Conservation (phyloP, 2,888 invertebrate species). For the Eutolmus rufibarbis region DNA sequence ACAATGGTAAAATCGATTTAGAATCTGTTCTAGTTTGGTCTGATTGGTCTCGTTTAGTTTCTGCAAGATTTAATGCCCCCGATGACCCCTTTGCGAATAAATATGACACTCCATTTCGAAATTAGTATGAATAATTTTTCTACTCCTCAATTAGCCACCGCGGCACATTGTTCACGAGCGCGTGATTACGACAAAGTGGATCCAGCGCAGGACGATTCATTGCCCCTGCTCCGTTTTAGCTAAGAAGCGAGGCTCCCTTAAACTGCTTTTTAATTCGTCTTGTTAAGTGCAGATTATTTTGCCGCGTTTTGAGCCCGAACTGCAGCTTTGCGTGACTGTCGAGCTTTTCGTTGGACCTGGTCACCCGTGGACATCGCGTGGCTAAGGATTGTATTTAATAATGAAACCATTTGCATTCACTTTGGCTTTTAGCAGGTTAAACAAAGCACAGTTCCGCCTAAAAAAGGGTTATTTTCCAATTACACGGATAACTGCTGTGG, state of each 20-base stretch:
- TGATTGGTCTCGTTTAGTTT: no score
- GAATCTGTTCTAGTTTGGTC: no score
- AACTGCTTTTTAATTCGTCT: neutral
- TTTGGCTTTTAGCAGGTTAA: neutral
- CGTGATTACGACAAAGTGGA: neutral
- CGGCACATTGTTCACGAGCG: neutral
- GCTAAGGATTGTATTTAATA: neutral
- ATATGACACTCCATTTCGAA: neutral
- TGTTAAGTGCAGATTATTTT: neutral
- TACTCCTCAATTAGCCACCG: neutral
- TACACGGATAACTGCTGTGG: neutral
- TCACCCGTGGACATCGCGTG: neutral
- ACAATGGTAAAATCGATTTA: no score
- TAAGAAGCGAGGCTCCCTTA: neutral
- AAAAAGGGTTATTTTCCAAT: neutral
- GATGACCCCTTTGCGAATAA: neutral
- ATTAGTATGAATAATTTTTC: neutral
- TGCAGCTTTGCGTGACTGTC: constrained; percentile 7
- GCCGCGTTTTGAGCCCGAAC: neutral
- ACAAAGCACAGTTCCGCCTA: neutral
- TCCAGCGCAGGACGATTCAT: neutral
- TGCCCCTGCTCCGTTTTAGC: neutral
- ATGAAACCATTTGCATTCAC: constrained; percentile 1
- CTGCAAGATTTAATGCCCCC: neutral
- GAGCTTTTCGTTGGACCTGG: neutral